Conservation (phyloP, 2,113 vertebrate genomes). For the Ceratotherium simum region DNA sequence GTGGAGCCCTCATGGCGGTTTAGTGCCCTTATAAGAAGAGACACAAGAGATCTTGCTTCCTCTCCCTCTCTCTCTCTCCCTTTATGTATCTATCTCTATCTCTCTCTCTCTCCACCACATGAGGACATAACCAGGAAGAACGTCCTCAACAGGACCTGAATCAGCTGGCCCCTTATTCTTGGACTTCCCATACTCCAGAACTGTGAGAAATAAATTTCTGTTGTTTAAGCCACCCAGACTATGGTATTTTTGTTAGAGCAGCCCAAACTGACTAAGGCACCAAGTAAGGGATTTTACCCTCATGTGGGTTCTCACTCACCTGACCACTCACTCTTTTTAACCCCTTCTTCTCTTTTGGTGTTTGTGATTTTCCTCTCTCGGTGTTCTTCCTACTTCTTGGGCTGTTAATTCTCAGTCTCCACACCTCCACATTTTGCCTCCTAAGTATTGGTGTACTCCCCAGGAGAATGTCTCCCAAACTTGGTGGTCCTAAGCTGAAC, state of each 20-base stretch:
- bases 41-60: too few relatives aligned
- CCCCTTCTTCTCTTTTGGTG: neutral
- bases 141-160: neutral
- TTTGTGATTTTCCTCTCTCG: neutral
- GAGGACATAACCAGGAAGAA: neutral
- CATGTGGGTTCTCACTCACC: too few relatives aligned
- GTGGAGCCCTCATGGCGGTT: neutral
- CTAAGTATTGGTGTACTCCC: neutral
- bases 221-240: neutral
- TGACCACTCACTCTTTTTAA: neutral
- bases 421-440: neutral
- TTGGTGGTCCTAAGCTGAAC: neutral
- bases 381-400: neutral
- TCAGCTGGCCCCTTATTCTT: neutral
- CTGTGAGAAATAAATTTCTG: neutral
- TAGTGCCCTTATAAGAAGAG: neutral
- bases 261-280: neutral
- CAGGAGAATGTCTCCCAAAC: neutral
- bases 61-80: neutral
- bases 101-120: neutral
- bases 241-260: neutral
- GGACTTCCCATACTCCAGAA: neutral
- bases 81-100: too few relatives aligned
- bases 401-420: neutral
- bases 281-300: neutral